phyloP scores from a whole-genome alignment of 2,113 vertebrate species.

The Pituophis catenifer region DNA sequence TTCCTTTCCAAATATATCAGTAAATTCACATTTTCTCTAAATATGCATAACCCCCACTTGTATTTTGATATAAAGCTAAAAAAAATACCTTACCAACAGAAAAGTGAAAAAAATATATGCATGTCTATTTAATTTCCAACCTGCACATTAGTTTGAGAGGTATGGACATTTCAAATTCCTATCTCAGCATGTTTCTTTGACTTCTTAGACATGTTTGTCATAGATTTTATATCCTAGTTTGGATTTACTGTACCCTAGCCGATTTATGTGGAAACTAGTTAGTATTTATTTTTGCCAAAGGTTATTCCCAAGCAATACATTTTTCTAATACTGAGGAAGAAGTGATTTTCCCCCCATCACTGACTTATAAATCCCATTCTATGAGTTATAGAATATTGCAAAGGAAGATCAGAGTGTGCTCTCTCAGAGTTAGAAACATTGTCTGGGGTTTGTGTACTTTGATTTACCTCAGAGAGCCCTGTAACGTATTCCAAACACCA shows the following conservation, averaged over 20 bases:
- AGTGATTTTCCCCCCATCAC: background rate
- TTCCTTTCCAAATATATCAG: background rate
- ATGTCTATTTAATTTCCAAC: background rate
- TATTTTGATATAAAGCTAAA: background rate
- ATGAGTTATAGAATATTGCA: background rate
- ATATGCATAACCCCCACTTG: background rate
- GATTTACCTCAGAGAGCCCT: conserved; percentile 23
- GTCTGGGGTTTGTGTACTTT: background rate
- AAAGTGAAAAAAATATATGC: background rate
- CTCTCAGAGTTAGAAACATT: background rate
- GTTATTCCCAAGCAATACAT: conserved; percentile 7
- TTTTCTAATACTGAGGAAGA: background rate
- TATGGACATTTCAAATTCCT: background rate
- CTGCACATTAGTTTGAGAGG: background rate
- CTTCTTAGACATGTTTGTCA: background rate
- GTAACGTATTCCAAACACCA: background rate
- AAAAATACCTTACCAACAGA: background rate
- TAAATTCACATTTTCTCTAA: background rate
- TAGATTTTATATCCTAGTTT: background rate
- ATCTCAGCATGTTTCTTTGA: background rate
- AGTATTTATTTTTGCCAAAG: conserved; percentile 13
- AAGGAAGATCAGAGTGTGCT: background rate
- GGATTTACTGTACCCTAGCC: background rate
- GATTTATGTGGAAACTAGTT: conserved; percentile 6
- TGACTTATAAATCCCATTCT: conserved; percentile 5